Evolutionary conservation across 1,140 invertebrate genomes (phyloP).

Genomic region (Drosophila aff.): DNA sequence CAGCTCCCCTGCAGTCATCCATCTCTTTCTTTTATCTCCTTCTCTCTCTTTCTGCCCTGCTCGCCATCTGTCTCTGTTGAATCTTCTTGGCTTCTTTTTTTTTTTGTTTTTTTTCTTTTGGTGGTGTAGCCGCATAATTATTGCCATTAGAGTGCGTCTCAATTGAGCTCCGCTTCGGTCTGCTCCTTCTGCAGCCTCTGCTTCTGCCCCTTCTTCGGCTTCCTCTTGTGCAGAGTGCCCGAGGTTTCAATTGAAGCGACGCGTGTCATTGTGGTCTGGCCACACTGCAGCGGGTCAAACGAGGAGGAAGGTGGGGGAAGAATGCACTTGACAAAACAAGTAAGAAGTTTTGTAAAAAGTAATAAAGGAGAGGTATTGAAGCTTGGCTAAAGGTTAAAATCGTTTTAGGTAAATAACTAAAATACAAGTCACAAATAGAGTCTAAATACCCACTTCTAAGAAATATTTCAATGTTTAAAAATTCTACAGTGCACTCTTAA

Average conservation of each 20-base stretch:
- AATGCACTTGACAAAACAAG: constrained; percentile 8
- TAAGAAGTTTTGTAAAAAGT: neutral
- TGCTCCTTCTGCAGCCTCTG: constrained; percentile 3
- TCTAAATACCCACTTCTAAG: no score
- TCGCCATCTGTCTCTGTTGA: constrained; percentile 29
- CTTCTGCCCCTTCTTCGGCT: constrained; percentile 3
- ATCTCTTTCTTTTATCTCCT: neutral
- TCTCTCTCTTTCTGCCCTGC: constrained; percentile 9
- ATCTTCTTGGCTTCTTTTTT: constrained; percentile 18
- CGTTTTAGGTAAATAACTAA: no score
- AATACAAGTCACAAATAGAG: no score
- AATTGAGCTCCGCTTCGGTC: constrained; percentile 56
- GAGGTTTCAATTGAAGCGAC: constrained; percentile 66
- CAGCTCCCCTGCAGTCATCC: constrained; percentile 8
- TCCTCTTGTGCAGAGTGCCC: constrained; percentile 16
- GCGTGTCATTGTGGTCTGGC: constrained; percentile 77
- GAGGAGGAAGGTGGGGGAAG: neutral
- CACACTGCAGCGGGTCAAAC: constrained; percentile 58
- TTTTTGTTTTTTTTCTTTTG: constrained; percentile 6
- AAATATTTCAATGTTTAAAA: no score
- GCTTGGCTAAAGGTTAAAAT: neutral
- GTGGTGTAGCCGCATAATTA: constrained; percentile 67
- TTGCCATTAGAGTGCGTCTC: constrained; percentile 81
- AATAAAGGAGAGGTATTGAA: neutral
- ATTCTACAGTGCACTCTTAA: constrained; percentile 4